Base-by-base conservation (phyloP, 2,113 vertebrate genomes). In the Coptodon bakossiorum region DNA sequence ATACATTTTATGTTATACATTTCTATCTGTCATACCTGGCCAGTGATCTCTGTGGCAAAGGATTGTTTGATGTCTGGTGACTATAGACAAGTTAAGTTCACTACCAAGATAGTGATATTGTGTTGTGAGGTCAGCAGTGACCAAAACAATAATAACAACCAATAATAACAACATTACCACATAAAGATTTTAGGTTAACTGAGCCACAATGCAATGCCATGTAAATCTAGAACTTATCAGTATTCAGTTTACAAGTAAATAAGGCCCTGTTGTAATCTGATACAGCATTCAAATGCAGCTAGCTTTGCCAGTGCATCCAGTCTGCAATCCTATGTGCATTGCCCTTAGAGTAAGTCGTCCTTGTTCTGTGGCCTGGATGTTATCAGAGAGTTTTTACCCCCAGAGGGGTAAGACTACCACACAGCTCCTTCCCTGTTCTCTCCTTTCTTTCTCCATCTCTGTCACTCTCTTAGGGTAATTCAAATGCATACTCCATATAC, bases 311-410 rank as follows among this genome's bases (percentile, higher is more conserved):
- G 81, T 91, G 86, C 86, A 87, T 87, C 88, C 85, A 82, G 36
- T 90, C 85, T 88, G 59, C 57, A 36, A 63, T 91, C 24, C 73
- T 92, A 73, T 79, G 59, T 86, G 80, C 11, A 22, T 78, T 80
- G 88, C 78, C 88, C 86, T 86, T 88, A 61, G 82, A 88, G 68
- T 52, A 91, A 93, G 81, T 90, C 89, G 88, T 93, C 95, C 89
- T 94, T 93, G 82, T 93, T 94, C 89, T 52, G n/a, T 92, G 91
- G 92, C 91, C 88, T 90, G 93, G 85, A 93, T 92, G 91, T 86
- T 94, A 94, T 95, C 93, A 86, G 54, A 92, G 88, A 90, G 68
- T 90, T 90, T 90, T 91, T 79, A 78, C 40, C 79, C 91, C 85
- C 59, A 88, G 78, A 93, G 92, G 92, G 83, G 80, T 34, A 73